Conservation (phyloP, 2,888 invertebrate genomes). For the Caenorhabditis japonica region DNA sequence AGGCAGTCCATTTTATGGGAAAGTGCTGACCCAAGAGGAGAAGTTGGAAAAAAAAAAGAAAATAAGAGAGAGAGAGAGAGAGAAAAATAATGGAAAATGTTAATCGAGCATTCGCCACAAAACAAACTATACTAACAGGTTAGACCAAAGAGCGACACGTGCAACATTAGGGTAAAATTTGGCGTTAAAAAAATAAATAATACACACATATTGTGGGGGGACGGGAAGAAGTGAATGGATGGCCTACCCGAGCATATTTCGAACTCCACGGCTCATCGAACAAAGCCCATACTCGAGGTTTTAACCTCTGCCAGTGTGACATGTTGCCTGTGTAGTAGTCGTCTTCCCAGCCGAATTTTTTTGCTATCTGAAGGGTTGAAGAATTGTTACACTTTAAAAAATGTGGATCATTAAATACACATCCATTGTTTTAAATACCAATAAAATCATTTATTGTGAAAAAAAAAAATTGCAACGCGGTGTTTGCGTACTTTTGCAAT, state of each 20-base stretch:
- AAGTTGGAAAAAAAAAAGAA: background rate
- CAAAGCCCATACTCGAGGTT: constrained; percentile 97
- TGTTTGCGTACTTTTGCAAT: too few species aligned
- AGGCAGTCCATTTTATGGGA: background rate
- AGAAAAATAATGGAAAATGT: too few species aligned
- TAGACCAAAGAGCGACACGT: constrained; percentile 12
- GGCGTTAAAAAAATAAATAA: background rate
- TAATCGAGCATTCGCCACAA: too few species aligned
- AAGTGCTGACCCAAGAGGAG: constrained; percentile 1
- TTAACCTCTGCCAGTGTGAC: constrained; percentile 86
- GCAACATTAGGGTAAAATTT: constrained; percentile 22
- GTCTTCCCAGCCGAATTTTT: constrained; percentile 93
- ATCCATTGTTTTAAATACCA: too few species aligned
- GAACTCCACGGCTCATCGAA: constrained; percentile 99
- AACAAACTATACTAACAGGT: too few species aligned
- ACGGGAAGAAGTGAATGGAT: background rate
- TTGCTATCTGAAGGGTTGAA: constrained; percentile 47
- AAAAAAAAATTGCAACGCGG: too few species aligned
- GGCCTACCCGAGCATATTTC: constrained; percentile 83
- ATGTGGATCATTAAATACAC: background rate
- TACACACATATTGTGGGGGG: constrained; percentile 4
- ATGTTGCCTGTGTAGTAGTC: constrained; percentile 83
- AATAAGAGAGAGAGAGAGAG: constrained; percentile 10
- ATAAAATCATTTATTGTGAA: too few species aligned
- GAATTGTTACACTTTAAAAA: background rate